Evolutionary conservation across 2,113 vertebrate genomes (phyloP).

Genomic region (Ophiodon elongatus): DNA sequence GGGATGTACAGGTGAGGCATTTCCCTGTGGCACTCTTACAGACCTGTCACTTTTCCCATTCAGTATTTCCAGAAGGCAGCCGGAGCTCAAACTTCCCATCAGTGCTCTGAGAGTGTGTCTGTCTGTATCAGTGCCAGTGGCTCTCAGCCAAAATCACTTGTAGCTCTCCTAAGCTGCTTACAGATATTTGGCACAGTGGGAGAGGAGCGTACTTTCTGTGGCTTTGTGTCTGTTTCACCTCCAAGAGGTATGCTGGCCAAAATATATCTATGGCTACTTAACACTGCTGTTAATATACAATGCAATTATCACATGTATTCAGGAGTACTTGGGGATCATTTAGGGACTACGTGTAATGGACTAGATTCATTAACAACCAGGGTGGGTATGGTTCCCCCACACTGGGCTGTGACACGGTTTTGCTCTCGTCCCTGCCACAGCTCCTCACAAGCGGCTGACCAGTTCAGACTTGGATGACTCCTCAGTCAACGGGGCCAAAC

Average conservation of each 20-base stretch:
- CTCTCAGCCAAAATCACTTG: constrained; percentile 51
- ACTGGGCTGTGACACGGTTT: neutral
- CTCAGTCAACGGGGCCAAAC: constrained; percentile 26
- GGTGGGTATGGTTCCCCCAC: neutral
- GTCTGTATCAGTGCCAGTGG: constrained; percentile 48
- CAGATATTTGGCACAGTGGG: constrained; percentile 43
- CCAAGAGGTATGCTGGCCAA: constrained; percentile 27
- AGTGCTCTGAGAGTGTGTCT: constrained; percentile 21
- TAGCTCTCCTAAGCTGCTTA: constrained; percentile 56
- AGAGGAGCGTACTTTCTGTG: constrained; percentile 18
- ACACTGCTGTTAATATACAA: constrained; percentile 17
- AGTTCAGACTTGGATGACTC: constrained; percentile 61
- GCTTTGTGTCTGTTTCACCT: constrained; percentile 39
- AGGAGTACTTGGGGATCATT: neutral
- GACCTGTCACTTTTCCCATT: neutral
- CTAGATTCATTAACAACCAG: neutral
- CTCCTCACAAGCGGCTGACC: constrained; percentile 58
- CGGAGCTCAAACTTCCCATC: constrained; percentile 41
- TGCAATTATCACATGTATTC: constrained; percentile 6
- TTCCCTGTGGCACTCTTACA: neutral
- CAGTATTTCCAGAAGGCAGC: constrained; percentile 1
- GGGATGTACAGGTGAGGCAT: neutral
- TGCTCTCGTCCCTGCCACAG: constrained; percentile 36
- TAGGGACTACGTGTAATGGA: neutral
- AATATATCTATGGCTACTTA: constrained; percentile 24